Evolutionary conservation across 2,888 invertebrate species (phyloP).

Genomic region (Achlya flavicornis): DNA sequence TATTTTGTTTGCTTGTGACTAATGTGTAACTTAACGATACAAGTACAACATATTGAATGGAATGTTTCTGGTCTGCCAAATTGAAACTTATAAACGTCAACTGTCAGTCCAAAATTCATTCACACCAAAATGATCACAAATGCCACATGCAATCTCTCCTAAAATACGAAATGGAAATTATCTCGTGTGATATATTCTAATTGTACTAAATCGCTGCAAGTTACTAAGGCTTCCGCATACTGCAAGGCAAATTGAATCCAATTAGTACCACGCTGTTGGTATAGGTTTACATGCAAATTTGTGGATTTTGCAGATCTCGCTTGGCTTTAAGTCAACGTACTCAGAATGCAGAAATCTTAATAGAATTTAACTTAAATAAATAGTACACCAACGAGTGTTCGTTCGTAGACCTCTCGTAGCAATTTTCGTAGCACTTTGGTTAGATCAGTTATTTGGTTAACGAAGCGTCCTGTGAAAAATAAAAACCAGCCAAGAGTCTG

Average conservation of each 20-base stretch:
- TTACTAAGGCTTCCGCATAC: not conserved
- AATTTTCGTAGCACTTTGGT: not conserved
- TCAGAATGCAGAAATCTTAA: not conserved
- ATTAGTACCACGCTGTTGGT: not conserved
- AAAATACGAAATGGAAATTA: not conserved
- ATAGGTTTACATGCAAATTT: not conserved
- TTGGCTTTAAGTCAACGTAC: not conserved
- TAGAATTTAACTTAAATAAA: not conserved
- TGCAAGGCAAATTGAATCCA: not conserved
- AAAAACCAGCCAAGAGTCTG: too few species aligned
- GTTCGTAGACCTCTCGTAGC: conserved; percentile 22
- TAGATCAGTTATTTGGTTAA: not conserved
- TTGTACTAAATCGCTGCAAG: not conserved
- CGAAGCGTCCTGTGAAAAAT: too few species aligned
- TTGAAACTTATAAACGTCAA: too few species aligned
- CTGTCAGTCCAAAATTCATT: too few species aligned
- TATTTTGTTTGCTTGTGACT: conserved; percentile 43
- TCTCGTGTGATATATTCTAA: not conserved
- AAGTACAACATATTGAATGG: not conserved
- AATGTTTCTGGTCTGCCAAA: too few species aligned
- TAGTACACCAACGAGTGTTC: not conserved
- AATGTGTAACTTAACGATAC: not conserved
- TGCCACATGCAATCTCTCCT: not conserved
- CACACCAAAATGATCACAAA: not conserved
- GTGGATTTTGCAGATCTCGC: not conserved